Conservation (phyloP, 2,113 vertebrate genomes). For the Tragulus kanchil region DNA sequence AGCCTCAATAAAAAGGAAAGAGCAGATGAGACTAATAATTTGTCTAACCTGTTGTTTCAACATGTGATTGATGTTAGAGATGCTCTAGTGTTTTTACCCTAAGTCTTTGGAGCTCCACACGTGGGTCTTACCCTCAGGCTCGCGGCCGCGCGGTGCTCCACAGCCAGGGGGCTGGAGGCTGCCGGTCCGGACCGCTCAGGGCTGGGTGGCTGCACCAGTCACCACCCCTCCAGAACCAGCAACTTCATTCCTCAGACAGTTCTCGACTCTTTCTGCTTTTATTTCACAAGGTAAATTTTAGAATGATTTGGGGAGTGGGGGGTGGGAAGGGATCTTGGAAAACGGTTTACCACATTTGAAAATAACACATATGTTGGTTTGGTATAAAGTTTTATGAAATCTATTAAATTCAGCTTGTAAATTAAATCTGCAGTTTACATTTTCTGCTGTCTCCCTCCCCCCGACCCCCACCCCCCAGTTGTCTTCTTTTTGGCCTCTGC, state of each 20-base stretch:
- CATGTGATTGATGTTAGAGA: not conserved
- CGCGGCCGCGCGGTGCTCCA: fast-evolving
- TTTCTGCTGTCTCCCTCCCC: not conserved
- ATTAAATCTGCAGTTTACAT: not conserved
- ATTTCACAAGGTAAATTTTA: not conserved
- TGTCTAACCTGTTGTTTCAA: not conserved
- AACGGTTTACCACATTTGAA: not conserved
- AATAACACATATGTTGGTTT: not conserved
- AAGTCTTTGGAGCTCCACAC: not conserved
- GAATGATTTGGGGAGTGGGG: not conserved
- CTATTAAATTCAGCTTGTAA: not conserved
- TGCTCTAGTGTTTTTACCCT: not conserved
- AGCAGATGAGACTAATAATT: not conserved
- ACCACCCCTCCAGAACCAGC: fast-evolving
- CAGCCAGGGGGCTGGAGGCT: not conserved
- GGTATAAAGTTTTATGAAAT: not conserved
- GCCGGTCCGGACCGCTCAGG: not conserved
- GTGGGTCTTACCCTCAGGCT: not conserved
- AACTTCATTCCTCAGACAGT: not conserved
- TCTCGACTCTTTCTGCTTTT: not conserved
- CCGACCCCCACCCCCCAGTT: fast-evolving
- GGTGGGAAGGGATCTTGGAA: not conserved
- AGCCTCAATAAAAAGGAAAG: not conserved
- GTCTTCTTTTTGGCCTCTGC: not conserved
- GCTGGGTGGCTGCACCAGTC: fast-evolving